A percentile compares a stretch with the other conserved stretches of the same genome.
Evolutionary conservation across 2,113 vertebrate genomes (phyloP).

Genomic region (Aix galericulata): DNA sequence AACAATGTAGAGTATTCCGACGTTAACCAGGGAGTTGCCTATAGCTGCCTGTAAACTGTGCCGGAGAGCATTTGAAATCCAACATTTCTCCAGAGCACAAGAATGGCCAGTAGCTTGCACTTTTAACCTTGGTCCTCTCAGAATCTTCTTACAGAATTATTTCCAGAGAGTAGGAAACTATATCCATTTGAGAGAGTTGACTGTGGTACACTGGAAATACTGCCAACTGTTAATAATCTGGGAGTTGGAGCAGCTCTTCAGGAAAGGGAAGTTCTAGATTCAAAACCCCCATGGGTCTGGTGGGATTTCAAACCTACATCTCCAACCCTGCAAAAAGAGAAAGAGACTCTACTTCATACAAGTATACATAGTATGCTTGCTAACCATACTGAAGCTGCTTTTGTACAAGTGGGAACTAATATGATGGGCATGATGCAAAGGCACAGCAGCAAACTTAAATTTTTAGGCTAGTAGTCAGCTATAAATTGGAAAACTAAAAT

Average conservation of each 20-base stretch:
- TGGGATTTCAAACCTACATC: not conserved
- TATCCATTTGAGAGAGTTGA: not conserved
- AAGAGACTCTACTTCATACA: not conserved
- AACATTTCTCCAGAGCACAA: not conserved
- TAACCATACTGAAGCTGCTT: not conserved
- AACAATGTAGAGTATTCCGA: not conserved
- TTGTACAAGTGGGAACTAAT: not conserved
- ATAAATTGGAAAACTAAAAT: not conserved
- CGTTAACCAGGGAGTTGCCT: not conserved
- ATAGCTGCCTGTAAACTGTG: not conserved
- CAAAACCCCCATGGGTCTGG: rapidly evolving
- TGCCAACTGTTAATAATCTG: not conserved
- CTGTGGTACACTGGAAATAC: not conserved
- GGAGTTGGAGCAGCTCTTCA: not conserved
- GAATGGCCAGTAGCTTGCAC: not conserved
- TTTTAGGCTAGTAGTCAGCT: not conserved
- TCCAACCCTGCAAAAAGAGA: not conserved
- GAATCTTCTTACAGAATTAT: not conserved
- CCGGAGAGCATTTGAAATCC: not conserved
- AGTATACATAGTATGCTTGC: not conserved
- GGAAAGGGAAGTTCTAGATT: not conserved
- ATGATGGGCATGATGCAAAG: not conserved
- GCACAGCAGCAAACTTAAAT: not conserved
- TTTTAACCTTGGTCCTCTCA: not conserved
- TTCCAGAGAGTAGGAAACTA: not conserved